Evolutionary conservation across 2,113 vertebrate species (phyloP), one percentile per base, ranked within the genome.

Genomic region (Semnornis frantzii): DNA sequence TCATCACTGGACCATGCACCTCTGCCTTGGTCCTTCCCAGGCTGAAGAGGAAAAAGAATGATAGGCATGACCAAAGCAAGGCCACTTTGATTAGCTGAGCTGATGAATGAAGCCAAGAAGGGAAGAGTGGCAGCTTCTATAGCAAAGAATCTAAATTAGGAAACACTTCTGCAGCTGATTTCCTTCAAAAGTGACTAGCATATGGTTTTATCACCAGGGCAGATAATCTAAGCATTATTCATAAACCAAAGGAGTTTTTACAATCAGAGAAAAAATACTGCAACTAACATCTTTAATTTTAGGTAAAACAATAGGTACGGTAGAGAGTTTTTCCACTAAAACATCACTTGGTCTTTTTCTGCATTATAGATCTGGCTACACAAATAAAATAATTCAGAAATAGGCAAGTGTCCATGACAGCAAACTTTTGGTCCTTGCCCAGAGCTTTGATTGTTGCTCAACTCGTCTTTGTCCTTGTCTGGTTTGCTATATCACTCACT

Each of bases 1-100:
- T 70, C 4, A 0, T 19, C 12, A 70, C 50, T 5, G 1, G 20
- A 31, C 12, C 57, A 21, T 16, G 12, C n/a, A 34, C 5, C 52
- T 70, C 10, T 13, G 10, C 14, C 60, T 73, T 78, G 10, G 28
- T 54, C n/a, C 20, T 77, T 73, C 33, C 21, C 59, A 63, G 19
- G 21, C 58, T 4, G 6, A 87, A 60, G 27, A 69, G 52, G 21
- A 59, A 64, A 75, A 72, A 12, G 18, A 65, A 30, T 68, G 66
- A 33, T 2, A 44, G 23, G 8, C n/a, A 54, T 33, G 17, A 65
- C 18, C 50, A 70, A 90, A 76, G 55, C 54, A 79, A 82, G 18
- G n/a, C 4, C 15, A 10, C 5, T 16, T 44, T 34, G 12, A 76
- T 79, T 92, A 59, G 50, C 0, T 59, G 34, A 62, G 68, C 24